Evolutionary conservation across 2,113 vertebrate species (phyloP), one percentile per base, ranked within the genome.

Genomic region (Nanorana parkeri): DNA sequence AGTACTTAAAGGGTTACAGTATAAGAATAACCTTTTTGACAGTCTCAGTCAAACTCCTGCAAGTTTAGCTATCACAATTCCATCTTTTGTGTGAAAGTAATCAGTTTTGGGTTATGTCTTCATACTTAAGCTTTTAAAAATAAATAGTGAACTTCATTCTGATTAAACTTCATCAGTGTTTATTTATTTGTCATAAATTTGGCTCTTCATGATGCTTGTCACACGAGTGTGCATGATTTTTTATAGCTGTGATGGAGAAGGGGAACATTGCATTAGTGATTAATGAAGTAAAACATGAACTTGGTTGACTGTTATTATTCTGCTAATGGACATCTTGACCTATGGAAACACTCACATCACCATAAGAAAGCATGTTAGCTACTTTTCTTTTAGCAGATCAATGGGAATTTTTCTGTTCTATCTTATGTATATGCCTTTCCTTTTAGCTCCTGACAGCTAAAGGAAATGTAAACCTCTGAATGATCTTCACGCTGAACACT

Each of bases 81-180:
- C 51, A 56, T 56, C 26, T 78, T 68, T 28, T 66, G 77, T 68
- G 32, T 52, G 68, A 79, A 36, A 56, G 63, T 79, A 68, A 80
- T 80, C 54, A 79, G n/a, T 56, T 67, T 71, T 28, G 17, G 28
- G 26, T 32, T 23, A 8, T 58, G 24, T 54, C 64, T 67, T 67
- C 19, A 65, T 78, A 66, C 36, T 51, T 29, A 19, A 71, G 55
- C 28, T 51, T 61, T 60, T 51, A 20, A 41, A 80, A 80, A 80
- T 80, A 80, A 80, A 80, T 80, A 80, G 65, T 51, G 78, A 80
- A 80, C 52, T 69, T 69, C 16, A 36, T 69, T 80, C 66, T 80
- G 56, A 69, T 80, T 61, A 80, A 71, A 47, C 19, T 24, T 29
- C 21, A 47, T 19, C 17, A 51, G 19, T 26, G 54, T 80, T 80